phyloP scores from a whole-genome alignment of 2,888 invertebrate genomes.

The Agriopis marginaria region DNA sequence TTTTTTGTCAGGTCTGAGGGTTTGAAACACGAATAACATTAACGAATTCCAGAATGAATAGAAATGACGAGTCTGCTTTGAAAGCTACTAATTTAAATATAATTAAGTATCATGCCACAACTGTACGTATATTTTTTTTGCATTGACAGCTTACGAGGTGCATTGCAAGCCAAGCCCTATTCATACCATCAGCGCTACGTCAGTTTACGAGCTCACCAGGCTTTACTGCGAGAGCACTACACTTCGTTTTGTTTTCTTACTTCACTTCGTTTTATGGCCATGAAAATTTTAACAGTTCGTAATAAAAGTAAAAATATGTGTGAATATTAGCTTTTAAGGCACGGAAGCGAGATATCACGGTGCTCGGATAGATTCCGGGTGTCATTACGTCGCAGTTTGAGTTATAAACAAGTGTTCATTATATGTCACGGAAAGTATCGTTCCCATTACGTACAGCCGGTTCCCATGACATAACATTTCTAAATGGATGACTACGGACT shows the following conservation, averaged over 20 bases:
- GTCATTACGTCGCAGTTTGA: conserved; percentile 36
- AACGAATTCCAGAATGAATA: conserved; percentile 51
- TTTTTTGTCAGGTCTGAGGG: conserved; percentile 3
- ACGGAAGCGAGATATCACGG: conserved; percentile 23
- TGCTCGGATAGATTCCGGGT: conserved; percentile 4
- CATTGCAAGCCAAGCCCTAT: conserved; percentile 58
- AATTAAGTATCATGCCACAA: conserved; percentile 46
- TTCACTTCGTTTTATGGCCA: conserved; percentile 63
- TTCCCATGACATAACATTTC: conserved; percentile 55
- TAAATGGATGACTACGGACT: conserved; percentile 37
- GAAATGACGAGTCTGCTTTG: conserved; percentile 52
- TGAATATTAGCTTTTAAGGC: conserved; percentile 33
- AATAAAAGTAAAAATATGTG: conserved; percentile 56
- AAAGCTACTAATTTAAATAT: conserved; percentile 67
- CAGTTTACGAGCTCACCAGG: conserved; percentile 74
- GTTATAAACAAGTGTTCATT: conserved; percentile 50
- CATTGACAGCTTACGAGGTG: conserved; percentile 53
- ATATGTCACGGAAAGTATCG: conserved; percentile 49
- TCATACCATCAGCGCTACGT: conserved; percentile 65
- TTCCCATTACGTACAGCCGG: conserved; percentile 37
- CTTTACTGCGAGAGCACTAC: conserved; percentile 72
- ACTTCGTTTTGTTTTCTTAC: conserved; percentile 67
- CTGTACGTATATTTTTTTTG: conserved; percentile 56
- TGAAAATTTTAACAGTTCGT: conserved; percentile 63
- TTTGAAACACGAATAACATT: conserved; percentile 49